phyloP scores from a whole-genome alignment of 2,797 vertebrate species.

The Takifugu rubripes region DNA sequence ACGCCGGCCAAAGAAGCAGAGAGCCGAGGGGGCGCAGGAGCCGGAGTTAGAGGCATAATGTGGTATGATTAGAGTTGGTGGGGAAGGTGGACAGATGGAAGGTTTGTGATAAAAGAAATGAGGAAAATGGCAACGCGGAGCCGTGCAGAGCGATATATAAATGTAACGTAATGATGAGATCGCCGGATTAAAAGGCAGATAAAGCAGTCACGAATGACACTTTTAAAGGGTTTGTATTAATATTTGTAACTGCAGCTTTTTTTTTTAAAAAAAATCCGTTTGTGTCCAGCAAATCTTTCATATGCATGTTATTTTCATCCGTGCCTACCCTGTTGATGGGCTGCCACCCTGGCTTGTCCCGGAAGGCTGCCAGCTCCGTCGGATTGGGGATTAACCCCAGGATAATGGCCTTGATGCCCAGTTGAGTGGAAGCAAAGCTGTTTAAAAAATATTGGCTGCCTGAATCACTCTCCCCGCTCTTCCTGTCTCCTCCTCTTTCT shows the following conservation, averaged over 20 bases:
- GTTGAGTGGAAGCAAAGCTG: conserved; percentile 79
- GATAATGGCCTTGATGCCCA: conserved; percentile 79
- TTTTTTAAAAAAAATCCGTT: conserved; percentile 10
- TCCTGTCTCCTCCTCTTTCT: conserved; percentile 51
- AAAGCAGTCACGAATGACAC: conserved; percentile 35
- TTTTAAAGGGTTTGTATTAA: conserved; percentile 26
- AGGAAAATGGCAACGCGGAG: conserved; percentile 27
- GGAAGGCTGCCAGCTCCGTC: conserved; percentile 70
- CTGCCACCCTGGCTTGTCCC: conserved; percentile 70
- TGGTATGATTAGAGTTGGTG: conserved; percentile 42
- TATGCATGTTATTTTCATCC: conserved; percentile 61
- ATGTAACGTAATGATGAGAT: conserved; percentile 30
- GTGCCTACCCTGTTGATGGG: conserved; percentile 66
- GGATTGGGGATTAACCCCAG: conserved; percentile 79
- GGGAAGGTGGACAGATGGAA: conserved; percentile 58
- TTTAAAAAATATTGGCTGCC: conserved; percentile 78
- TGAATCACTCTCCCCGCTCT: conserved; percentile 60
- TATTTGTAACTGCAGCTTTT: conserved; percentile 50
- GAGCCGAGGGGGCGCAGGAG: conserved; percentile 34
- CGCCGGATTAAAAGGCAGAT: conserved; percentile 29
- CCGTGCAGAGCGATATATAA: conserved; percentile 16
- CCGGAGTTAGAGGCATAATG: conserved; percentile 44
- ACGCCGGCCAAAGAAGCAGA: conserved; percentile 38
- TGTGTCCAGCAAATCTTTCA: conserved; percentile 33
- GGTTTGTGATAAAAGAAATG: conserved; percentile 47